phyloP scores from a whole-genome alignment of 2,113 vertebrate genomes.

The Trichechus manatus region DNA sequence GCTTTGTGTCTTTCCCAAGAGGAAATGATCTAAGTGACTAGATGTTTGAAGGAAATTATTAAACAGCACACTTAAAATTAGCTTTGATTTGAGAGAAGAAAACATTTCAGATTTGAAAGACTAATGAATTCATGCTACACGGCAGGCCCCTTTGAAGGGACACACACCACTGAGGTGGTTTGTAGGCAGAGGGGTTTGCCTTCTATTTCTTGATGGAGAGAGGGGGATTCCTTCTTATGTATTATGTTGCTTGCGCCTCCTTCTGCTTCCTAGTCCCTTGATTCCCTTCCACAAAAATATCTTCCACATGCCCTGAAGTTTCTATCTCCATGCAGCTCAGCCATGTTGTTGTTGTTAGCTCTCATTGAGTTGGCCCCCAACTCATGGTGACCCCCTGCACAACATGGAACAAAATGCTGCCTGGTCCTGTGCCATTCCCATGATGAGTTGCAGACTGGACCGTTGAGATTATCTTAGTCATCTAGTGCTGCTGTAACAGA shows the following conservation, averaged over 20 bases:
- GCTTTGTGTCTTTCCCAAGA: conserved; percentile 5
- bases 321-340: neutral
- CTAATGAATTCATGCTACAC: neutral
- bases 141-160: neutral
- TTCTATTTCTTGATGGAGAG: neutral
- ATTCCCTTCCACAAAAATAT: neutral
- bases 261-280: neutral
- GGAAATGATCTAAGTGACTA: conserved; percentile 69
- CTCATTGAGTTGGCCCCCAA: too few relatives aligned
- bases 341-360: too few relatives aligned
- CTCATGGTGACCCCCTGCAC: too few relatives aligned
- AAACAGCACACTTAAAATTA: conserved; percentile 46
- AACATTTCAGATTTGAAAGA: neutral
- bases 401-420: too few relatives aligned
- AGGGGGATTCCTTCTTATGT: neutral
- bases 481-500: too few relatives aligned
- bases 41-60: conserved; percentile 68
- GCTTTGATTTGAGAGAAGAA: conserved; percentile 46
- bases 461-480: too few relatives aligned
- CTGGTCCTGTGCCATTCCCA: too few relatives aligned
- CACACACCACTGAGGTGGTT: accelerated
- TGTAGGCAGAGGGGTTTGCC: neutral
- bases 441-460: too few relatives aligned
- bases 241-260: neutral
- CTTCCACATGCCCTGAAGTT: neutral